Percentiles rank a stretch among this genome's conserved stretches.
Evolutionary conservation across 2,113 vertebrate genomes (phyloP).

Genomic region (Pollimyrus isidori): DNA sequence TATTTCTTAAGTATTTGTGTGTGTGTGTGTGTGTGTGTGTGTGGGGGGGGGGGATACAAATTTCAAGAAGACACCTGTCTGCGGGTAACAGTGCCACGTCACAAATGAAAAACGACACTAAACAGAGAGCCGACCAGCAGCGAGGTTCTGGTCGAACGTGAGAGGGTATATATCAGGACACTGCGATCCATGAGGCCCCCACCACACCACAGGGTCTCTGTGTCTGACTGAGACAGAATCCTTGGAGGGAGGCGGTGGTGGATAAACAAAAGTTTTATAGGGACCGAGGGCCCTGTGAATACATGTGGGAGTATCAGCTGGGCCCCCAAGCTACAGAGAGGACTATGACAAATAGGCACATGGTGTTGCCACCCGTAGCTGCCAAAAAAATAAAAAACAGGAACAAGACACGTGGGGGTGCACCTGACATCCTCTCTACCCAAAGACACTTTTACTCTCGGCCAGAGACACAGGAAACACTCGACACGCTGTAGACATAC

Average conservation of each 20-base stretch:
- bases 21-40: no score
- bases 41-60: neutral
- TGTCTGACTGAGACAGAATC: slow-evolving; percentile 74
- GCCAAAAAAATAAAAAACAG: neutral
- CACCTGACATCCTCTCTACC: neutral
- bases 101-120: neutral
- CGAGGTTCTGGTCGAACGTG: neutral
- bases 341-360: neutral
- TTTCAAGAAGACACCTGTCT: neutral
- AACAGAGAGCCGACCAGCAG: neutral
- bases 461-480: neutral
- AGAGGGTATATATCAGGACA: neutral
- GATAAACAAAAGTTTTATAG: neutral
- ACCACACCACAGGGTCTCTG: slow-evolving; percentile 65
- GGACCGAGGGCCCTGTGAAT: neutral
- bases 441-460: neutral
- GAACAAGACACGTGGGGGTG: neutral
- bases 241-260: slow-evolving; percentile 36
- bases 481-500: neutral
- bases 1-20: neutral
- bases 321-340: neutral
- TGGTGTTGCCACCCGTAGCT: neutral
- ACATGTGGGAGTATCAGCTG: neutral
- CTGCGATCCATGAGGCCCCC: neutral
- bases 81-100: neutral